Conservation (phyloP, 2,888 invertebrate species). For the Willowsia nigromaculata region DNA sequence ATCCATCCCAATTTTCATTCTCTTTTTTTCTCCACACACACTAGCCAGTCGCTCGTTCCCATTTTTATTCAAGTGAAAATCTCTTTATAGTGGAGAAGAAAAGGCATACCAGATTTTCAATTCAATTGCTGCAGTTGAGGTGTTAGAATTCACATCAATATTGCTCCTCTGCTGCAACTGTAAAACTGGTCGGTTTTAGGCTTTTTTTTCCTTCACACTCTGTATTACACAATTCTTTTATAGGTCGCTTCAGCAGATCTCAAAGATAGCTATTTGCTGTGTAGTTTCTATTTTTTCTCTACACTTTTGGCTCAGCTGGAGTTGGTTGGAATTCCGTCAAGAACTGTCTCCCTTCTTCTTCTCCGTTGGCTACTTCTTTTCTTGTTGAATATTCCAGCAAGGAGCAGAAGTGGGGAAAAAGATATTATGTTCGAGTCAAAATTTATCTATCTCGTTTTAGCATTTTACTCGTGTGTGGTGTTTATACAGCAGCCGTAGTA, state of each 20-base stretch:
- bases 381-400: constrained; percentile 43
- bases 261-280: neutral
- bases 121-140: constrained; percentile 69
- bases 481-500: neutral
- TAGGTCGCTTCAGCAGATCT: constrained; percentile 10
- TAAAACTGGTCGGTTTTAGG: constrained; percentile 2
- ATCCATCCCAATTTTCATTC: constrained; percentile 9
- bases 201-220: neutral
- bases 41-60: neutral
- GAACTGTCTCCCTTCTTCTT: constrained; percentile 48
- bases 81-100: constrained; percentile 24
- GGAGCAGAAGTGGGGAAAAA: neutral
- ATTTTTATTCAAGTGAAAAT: constrained; percentile 59
- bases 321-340: constrained; percentile 68
- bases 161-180: neutral
- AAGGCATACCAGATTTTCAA: constrained; percentile 56
- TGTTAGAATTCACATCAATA: constrained; percentile 73
- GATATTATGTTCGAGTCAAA: neutral
- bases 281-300: constrained; percentile 10
- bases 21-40: neutral
- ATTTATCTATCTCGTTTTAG: constrained; percentile 4
- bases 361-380: constrained; percentile 18
- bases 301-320: constrained; percentile 66
- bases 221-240: neutral
- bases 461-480: neutral